Conservation (phyloP, 92 coral and sea anemone species). For the Actinernus sp. region DNA sequence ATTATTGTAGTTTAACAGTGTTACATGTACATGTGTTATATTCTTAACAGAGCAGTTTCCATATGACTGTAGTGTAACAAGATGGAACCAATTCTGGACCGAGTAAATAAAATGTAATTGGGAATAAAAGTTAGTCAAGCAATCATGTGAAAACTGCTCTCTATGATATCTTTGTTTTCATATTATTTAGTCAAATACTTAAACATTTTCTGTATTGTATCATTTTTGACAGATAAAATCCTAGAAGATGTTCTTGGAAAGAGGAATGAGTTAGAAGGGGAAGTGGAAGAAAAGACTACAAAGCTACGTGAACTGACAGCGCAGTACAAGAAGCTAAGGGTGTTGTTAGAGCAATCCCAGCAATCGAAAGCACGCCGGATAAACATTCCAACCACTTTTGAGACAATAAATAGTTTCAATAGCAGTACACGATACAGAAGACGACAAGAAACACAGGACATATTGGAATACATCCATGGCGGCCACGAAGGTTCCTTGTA, state of each 20-base stretch:
- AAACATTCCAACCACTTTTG: background rate
- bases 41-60: no score
- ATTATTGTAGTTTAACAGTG: no score
- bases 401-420: slow-evolving; percentile 1
- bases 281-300: background rate
- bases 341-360: background rate
- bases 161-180: no score
- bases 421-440: slow-evolving; percentile 12
- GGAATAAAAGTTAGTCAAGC: no score
- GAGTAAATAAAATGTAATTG: no score
- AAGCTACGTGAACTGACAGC: background rate
- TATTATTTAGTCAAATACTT: no score
- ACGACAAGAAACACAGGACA: slow-evolving; percentile 3
- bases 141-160: no score
- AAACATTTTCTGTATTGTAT: background rate
- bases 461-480: slow-evolving; percentile 54
- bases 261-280: slow-evolving; percentile 3
- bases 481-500: slow-evolving; percentile 49
- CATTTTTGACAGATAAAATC: background rate
- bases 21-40: no score
- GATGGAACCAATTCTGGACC: no score
- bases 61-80: no score
- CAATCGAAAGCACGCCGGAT: background rate
- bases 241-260: background rate
- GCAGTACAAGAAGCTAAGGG: background rate